Base-by-base conservation (phyloP, 1,140 invertebrate genomes). In the Myzus persicae region DNA sequence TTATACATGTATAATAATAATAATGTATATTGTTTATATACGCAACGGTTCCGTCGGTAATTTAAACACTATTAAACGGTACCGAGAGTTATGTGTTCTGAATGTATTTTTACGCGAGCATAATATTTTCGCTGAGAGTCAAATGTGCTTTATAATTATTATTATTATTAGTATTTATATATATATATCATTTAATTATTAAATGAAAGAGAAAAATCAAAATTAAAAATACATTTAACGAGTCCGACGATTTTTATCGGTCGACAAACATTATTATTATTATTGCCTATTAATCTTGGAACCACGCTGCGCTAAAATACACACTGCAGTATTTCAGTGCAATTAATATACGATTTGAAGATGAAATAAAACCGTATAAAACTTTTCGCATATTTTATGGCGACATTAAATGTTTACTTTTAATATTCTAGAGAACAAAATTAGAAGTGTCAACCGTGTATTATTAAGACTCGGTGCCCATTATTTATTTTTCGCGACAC, bases 151-250 rank as follows among this genome's bases (percentile, higher is more conserved):
- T 36, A 31, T n/a, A 9, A n/a, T n/a, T n/a, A n/a, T 76, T n/a
- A 67, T 67, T 24, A 14, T n/a, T n/a, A 18, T 36, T 76, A 54
- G 6, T 59, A 54, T 67, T 11, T 67, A 11, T 51, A 22, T 51
- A 22, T 51, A 51, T 22, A 67, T n/a, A 0, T n/a, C 24, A n/a
- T 76, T 76, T 67, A 31, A 18, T 76, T n/a, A 76, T 11, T 31
- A 24, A 38, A 89, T 14, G 48, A 11, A 89, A 89, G 38, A 46
- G 48, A 89, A 89, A 54, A 48, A 87, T 46, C 31, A 31, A 9
- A n/a, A 24, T 31, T 90, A 90, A 54, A 89, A 54, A 90, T 54
- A 90, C 88, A 24, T 90, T 90, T 89, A 40, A 90, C 51, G 38
- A 90, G 88, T 54, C n/a, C 18, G 22, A 20, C 36, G 46, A 31